Evolutionary conservation across 2,797 vertebrate genomes (phyloP), one percentile per base, ranked within the genome.

Genomic region (Syngnathus acus): DNA sequence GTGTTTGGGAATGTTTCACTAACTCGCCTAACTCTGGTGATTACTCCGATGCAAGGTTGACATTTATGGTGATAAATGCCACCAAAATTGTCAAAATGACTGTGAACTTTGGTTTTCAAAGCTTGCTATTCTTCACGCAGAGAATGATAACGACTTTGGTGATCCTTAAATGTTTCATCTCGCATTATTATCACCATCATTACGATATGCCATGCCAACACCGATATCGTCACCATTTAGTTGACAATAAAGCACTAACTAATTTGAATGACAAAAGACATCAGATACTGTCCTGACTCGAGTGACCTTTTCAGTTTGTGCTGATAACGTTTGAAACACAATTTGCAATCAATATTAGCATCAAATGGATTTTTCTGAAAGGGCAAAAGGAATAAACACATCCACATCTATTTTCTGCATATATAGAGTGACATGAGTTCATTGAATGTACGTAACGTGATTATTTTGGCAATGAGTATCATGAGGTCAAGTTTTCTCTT

Each of bases 391-490:
- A 4, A 17, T 16, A 39, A 5, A 59, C 8, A 38, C 9, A 16
- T 60, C 32, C 57, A 21, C 37, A 39, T 6, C 5, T 21, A 8
- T 61, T 61, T 21, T 21, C 19, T 40, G 21, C 1, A 21, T 21
- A 13, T 42, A 45, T 21, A 9, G 62, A 57, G 23, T 14, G 4
- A 32, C 10, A 4, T 23, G 21, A 26, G 11, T 26, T 48, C 37
- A 37, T 37, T 67, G 69, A 72, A 80, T 40, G 32, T 73, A 48
- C 59, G 64, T 32, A 14, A 75, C 75, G 66, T 68, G 62, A 82
- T 77, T 63, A 67, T 51, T 86, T 86, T 84, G 69, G 43, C 67
- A 82, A 75, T 79, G 79, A 76, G 75, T 70, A 67, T 68, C 74
- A 32, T 14, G 13, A 55, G 26, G 73, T 68, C 68, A 84, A 82